Base-by-base conservation (phyloP, 2,888 invertebrate genomes). In the Phyllotreta striolata region DNA sequence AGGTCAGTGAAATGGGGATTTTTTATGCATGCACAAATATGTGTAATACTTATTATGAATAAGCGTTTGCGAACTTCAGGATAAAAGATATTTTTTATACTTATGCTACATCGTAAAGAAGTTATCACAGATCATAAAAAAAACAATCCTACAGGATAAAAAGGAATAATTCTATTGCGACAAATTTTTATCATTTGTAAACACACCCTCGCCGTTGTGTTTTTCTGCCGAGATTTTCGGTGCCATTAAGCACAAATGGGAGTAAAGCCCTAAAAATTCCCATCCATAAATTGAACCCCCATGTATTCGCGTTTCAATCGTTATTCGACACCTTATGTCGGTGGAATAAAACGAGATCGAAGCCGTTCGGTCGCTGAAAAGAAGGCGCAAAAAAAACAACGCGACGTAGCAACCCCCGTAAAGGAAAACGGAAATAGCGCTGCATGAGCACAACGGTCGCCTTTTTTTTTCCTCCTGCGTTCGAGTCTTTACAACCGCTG, bases 251-350 rank as follows among this genome's bases (percentile, higher is more conserved):
- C 49, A 49, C 34, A 49, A 49, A 49, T 49, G 10, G 49, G 49
- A 12, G 35, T 49, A 49, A 35, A 49, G 49, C 49, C 37, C 8
- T 49, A 49, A 49, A 49, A 49, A 49, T 49, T 49, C 49, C 35
- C n/a, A 3, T 3, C 35, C 49, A 49, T 49, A 49, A 49, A 49
- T 49, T n/a, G 35, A 35, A 14, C 49, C 49, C 49, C 49, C 49
- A 49, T 49, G 49, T 49, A 49, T 49, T 49, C 49, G 37, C 49
- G 37, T 49, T 49, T 49, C 49, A 49, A 49, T 49, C 49, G 49
- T 49, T 49, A 49, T 49, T 49, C 49, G 49, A 49, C 49, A 49
- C 49, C 49, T 49, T 49, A 49, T 49, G 49, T 49, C 37, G 49
- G 49, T 49, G 49, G 35, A 49, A 35, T 49, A 49, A 49, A 49